Conservation (phyloP, 2,888 invertebrate genomes). For the Junonia oenone region DNA sequence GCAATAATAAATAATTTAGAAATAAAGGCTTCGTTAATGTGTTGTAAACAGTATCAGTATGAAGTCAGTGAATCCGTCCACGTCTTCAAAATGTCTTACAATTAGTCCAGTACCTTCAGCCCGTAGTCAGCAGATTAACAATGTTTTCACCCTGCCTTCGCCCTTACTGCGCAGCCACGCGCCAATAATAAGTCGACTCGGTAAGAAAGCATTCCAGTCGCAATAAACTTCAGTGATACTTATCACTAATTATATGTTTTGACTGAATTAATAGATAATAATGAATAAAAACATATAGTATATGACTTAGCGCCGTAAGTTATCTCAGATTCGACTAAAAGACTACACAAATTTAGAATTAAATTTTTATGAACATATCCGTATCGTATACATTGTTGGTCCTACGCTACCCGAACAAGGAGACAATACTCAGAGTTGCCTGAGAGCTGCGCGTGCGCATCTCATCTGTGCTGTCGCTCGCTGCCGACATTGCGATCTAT, state of each 20-base stretch:
- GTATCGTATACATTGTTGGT: constrained; percentile 65
- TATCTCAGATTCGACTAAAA: constrained; percentile 78
- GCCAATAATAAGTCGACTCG: constrained; percentile 44
- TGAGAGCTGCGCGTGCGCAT: constrained; percentile 24
- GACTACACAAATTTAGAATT: constrained; percentile 74
- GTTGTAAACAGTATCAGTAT: constrained; percentile 25
- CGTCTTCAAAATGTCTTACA: constrained; percentile 67
- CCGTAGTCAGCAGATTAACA: constrained; percentile 33
- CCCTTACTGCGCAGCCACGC: constrained; percentile 23
- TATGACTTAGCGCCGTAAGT: constrained; percentile 68
- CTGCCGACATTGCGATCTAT: constrained; percentile 7
- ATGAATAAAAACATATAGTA: constrained; percentile 52
- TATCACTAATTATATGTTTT: constrained; percentile 64
- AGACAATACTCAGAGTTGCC: constrained; percentile 65
- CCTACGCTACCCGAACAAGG: constrained; percentile 55
- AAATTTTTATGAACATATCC: constrained; percentile 77
- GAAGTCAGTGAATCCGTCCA: constrained; percentile 68
- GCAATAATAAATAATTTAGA: constrained; percentile 18
- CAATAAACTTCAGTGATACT: constrained; percentile 60
- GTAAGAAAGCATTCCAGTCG: constrained; percentile 50
- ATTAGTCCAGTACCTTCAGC: constrained; percentile 35
- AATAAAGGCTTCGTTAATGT: constrained; percentile 19
- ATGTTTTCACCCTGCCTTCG: constrained; percentile 59
- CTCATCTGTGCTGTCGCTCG: constrained; percentile 3
- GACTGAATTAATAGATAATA: constrained; percentile 74